Base-by-base conservation (phyloP, 1,140 invertebrate genomes). In the Rhyzopertha dominica region DNA sequence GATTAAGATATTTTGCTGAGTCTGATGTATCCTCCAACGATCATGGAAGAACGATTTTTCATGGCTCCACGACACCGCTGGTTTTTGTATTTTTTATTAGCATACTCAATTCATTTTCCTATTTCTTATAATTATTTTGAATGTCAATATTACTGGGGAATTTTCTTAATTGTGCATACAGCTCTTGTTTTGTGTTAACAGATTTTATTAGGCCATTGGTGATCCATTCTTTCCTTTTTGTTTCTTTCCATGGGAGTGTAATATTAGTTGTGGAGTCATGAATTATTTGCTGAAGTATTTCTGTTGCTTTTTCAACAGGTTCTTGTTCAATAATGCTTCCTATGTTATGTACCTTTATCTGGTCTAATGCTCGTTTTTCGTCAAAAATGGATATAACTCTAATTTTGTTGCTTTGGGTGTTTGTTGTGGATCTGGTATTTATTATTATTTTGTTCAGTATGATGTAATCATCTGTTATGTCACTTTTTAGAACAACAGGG, bases 201-300 rank as follows among this genome's bases (percentile, higher is more conserved):
- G 37, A 40, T 26, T 40, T 40, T 7, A 40, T 40, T 14, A 40
- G n/a, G 16, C 37, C 37, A 25, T 40, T 40, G 22, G 22, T 40
- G 10, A 40, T 40, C 37, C 37, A 40, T 24, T 3, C 29, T 40
- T 17, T 26, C 16, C 37, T 23, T 40, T 40, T 40, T 40, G n/a
- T n/a, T n/a, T n/a, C n/a, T 40, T 2, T 2, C 16, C 29, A 28
- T 40, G 22, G 8, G 16, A 10, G 8, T 40, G 24, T 25, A 20
- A 3, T 23, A 9, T 5, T 16, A 19, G 9, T 12, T 40, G 22
- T 13, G 16, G n/a, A 28, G 26, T 40, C 16, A 7, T 26, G 29
- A 8, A 2, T 40, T 26, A 25, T 8, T 25, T 19, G 16, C 7
- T 7, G 29, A n/a, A 16, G 29, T 40, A 14, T 14, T 26, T 14